Evolutionary conservation across 2,888 invertebrate genomes (phyloP), one percentile per base, ranked within the genome.

Genomic region (Epirrhoe alternata): DNA sequence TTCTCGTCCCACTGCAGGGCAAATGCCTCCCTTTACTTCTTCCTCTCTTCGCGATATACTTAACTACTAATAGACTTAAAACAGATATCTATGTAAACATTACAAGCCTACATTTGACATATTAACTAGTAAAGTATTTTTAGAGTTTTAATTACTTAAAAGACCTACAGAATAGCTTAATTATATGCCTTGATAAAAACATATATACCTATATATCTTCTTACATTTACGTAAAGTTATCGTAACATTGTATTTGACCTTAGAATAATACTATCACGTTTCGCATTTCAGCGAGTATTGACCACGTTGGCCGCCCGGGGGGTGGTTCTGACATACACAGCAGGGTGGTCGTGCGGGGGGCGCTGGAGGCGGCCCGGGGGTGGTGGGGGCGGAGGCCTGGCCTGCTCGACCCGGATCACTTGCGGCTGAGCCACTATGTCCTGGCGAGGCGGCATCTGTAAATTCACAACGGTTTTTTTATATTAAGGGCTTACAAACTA

Each of bases 271-370:
- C 47, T 54, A 61, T 64, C 62, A 70, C 47, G 64, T 49, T 38
- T 52, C 42, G 50, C 50, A 58, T 58, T 42, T 66, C 68, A 78
- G 66, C 77, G 78, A 59, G 76, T 78, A 71, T 77, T 81, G 68
- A 80, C 79, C 69, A 76, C 76, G 73, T 68, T 74, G 59, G 76
- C 78, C 50, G 72, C 73, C 54, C 79, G 74, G 55, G 77, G 81
- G 60, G 74, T 79, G 64, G 76, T 74, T 70, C 86, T 81, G 70
- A 83, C 79, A 79, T 91, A 92, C 59, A 70, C 81, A 0, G 85
- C 76, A 5, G 92, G 92, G 79, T 92, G 80, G 76, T 92, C 92
- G 72, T 91, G 92, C 0, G 92, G 92, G 56, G 92, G 92, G 8
- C 92, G 82, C 81, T 92, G 92, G 58, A 87, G 76, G 70, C 92